phyloP scores from a whole-genome alignment of 2,888 invertebrate species.

The Gasteruption jaculator region DNA sequence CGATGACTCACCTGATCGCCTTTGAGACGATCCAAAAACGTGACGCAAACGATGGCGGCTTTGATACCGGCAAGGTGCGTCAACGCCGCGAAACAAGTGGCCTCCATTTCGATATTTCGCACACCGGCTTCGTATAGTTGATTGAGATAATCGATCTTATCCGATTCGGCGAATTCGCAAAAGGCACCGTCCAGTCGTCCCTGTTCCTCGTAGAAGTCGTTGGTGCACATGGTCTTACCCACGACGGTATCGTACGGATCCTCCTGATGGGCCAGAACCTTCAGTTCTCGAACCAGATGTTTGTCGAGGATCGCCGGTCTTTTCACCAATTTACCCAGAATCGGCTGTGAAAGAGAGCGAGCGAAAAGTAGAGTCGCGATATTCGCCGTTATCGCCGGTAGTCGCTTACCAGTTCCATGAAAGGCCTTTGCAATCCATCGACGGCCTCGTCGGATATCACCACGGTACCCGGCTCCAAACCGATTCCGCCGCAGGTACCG shows the following conservation, averaged over 20 bases:
- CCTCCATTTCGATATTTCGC: conserved; percentile 97
- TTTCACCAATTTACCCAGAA: conserved; percentile 77
- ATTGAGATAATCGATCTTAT: conserved; percentile 84
- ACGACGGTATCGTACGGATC: conserved; percentile 83
- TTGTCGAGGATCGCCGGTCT: conserved; percentile 82
- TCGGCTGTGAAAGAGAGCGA: conserved; percentile 60
- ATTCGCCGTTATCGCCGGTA: conserved; percentile 4
- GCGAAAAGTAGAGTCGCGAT: conserved; percentile 1
- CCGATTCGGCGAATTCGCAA: conserved; percentile 87
- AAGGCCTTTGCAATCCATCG: conserved; percentile 79
- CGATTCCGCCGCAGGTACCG: conserved; percentile 91
- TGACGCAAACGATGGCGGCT: conserved; percentile 92
- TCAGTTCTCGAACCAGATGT: conserved; percentile 74
- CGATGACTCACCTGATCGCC: conserved; percentile 79
- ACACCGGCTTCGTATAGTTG: conserved; percentile 74
- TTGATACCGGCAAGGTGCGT: conserved; percentile 90
- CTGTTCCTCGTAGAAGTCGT: conserved; percentile 98
- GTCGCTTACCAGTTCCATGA: conserved; percentile 72
- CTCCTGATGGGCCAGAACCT: conserved; percentile 63
- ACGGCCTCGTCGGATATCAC: conserved; percentile 90
- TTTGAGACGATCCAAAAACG: conserved; percentile 84
- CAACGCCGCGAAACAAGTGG: conserved; percentile 86
- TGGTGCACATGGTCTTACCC: conserved; percentile 94
- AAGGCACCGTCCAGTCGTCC: conserved; percentile 95
- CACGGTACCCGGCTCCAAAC: conserved; percentile 89